These are phyloP conservation scores for Eupithecia dodoneata DNA, from an alignment of 2,888 invertebrate species.

Conservation along the genomic window DNA sequence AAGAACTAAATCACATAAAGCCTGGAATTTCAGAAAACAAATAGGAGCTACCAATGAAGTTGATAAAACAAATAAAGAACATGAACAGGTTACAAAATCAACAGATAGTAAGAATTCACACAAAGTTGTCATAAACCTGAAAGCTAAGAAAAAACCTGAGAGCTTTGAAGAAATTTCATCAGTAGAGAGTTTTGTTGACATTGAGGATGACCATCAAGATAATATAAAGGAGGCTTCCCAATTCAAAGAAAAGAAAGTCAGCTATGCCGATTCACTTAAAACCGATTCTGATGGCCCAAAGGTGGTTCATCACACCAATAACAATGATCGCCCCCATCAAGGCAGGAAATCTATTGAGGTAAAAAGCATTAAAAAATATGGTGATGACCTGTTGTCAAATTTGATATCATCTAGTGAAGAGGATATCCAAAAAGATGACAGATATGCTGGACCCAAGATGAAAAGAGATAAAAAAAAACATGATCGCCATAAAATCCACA, in stretches of 20 bases:
- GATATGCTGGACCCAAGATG: conserved; percentile 64
- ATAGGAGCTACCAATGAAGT: conserved; percentile 13
- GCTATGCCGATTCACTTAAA: conserved; percentile 74
- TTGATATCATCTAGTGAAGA: conserved; percentile 64
- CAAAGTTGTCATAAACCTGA: conserved; percentile 14
- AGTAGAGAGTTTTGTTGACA: conserved; percentile 33
- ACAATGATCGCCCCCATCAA: conserved; percentile 54
- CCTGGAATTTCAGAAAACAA: conserved; percentile 26
- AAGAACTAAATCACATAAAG: conserved; percentile 24
- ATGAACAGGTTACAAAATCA: conserved; percentile 18
- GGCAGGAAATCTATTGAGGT: conserved; percentile 71
- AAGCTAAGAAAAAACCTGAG: conserved; percentile 39
- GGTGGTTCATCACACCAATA: conserved; percentile 46
- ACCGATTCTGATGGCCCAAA: conserved; percentile 45
- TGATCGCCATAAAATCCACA: conserved; percentile 68
- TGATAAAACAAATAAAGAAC: conserved; percentile 14
- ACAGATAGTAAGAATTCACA: conserved; percentile 16
- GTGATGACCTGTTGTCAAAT: conserved; percentile 47
- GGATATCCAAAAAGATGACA: conserved; percentile 71
- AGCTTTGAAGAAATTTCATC: conserved; percentile 5
- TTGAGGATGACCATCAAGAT: conserved; percentile 21
- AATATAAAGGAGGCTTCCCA: conserved; percentile 19
- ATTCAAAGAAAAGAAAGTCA: conserved; percentile 55
- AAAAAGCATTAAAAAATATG: conserved; percentile 60
- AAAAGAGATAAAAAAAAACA: conserved; percentile 70